phyloP scores from a whole-genome alignment of 2,113 vertebrate species.

The Brachyhypopomus occidentalis region DNA sequence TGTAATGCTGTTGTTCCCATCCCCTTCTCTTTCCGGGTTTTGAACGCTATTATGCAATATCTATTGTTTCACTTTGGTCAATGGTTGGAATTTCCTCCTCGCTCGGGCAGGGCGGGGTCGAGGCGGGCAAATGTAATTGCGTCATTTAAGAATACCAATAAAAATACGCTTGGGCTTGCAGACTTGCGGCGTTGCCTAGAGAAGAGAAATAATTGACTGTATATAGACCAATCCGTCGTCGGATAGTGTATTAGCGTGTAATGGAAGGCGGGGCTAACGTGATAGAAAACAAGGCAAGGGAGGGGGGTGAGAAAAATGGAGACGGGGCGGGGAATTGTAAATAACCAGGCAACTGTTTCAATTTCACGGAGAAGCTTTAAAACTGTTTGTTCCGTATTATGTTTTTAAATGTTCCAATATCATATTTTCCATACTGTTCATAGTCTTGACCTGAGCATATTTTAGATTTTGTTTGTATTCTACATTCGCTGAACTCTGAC shows the following conservation, averaged over 20 bases:
- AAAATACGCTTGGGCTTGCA: background rate
- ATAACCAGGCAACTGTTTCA: constrained; percentile 34
- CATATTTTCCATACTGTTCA: background rate
- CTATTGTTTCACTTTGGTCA: constrained; percentile 64
- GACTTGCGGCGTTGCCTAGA: background rate
- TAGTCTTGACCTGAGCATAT: background rate
- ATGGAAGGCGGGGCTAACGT: constrained; percentile 56
- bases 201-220: constrained; percentile 57
- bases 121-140: constrained; percentile 38
- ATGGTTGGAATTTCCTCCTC: constrained; percentile 67
- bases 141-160: constrained; percentile 59
- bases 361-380: background rate
- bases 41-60: constrained; percentile 26
- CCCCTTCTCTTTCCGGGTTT: background rate
- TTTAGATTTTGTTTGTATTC: background rate
- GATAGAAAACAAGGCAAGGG: constrained; percentile 73
- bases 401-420: background rate
- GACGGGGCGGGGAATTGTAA: constrained; percentile 32
- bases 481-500: background rate
- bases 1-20: background rate
- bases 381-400: background rate
- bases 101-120: constrained; percentile 54
- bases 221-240: constrained; percentile 55
- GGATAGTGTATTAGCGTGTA: background rate
- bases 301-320: constrained; percentile 58